These are phyloP conservation scores for Physella acuta DNA, from an alignment of 1,140 invertebrate genomes.

Conservation along the genomic window DNA sequence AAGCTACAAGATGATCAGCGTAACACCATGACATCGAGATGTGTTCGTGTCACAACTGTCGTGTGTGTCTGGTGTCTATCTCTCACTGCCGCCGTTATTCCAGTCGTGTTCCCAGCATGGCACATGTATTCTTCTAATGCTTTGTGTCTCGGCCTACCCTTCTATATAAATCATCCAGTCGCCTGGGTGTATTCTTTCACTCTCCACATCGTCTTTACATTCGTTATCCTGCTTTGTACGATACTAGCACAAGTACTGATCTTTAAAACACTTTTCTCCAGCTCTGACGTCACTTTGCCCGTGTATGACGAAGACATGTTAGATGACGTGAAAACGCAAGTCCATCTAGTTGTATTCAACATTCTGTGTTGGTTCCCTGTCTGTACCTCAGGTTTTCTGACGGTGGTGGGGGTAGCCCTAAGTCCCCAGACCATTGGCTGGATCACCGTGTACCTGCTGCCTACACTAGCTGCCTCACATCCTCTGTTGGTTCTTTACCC, in stretches of 20 bases:
- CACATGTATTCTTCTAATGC: background rate
- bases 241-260: slow-evolving; percentile 17
- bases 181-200: slow-evolving; percentile 20
- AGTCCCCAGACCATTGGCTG: too few species aligned
- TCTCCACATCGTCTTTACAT: slow-evolving; percentile 25
- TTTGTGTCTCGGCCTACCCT: slow-evolving; percentile 21
- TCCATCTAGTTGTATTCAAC: too few species aligned
- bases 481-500: too few species aligned
- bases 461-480: too few species aligned
- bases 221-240: slow-evolving; percentile 21
- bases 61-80: background rate
- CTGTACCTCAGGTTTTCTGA: too few species aligned
- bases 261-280: too few species aligned
- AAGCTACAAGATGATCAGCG: slow-evolving; percentile 44
- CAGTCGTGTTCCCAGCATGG: background rate
- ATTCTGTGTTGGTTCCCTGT: too few species aligned
- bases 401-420: too few species aligned
- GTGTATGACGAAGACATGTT: too few species aligned
- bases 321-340: too few species aligned
- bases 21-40: background rate
- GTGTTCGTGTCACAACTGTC: background rate
- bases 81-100: background rate
- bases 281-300: too few species aligned
- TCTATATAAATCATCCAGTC: background rate
- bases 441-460: too few species aligned